Evolutionary conservation across 2,113 vertebrate species (phyloP), one percentile per base, ranked within the genome.

Genomic region (Macheiramphus alcinus): DNA sequence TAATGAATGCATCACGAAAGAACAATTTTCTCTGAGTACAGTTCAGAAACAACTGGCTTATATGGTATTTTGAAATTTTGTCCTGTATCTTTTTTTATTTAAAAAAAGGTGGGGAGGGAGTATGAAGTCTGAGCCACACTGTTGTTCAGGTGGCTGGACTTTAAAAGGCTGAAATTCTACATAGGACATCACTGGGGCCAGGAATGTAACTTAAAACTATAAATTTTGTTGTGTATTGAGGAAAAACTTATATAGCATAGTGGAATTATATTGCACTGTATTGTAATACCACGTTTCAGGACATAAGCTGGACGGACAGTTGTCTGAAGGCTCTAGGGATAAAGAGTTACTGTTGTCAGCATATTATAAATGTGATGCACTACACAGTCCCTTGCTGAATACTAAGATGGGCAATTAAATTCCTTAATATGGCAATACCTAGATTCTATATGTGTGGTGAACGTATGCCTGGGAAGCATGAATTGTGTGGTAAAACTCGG

Each of bases 391-490:
- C 36, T n/a, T 27, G 11, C 70, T 63, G 79, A 68, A 75, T 32
- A 32, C 31, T 20, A 5, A 61, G 45, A 16, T 1, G 5, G 32
- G 62, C 43, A 55, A 1, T 52, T 47, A 16, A 22, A 26, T 65
- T 72, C 82, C 58, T 75, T 17, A 56, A 2, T 20, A 17, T 2
- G 13, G 55, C 52, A 13, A 0, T 67, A 71, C 18, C 59, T 72
- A 1, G 16, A 27, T 79, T 32, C 29, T 50, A 0, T 16, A 7
- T 27, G 58, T 32, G 40, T 53, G 13, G 52, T 31, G 71, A 55
- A 27, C 0, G 0, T 23, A 17, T 1, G 43, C 43, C 19, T 45
- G 6, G 31, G 72, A 62, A 66, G 22, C 13, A 31, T 1, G 10
- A 45, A 20, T 5, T 22, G 4, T 27, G 20, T n/a, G 20, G 36